Evolutionary conservation across 2,113 vertebrate genomes (phyloP), one percentile per base, ranked within the genome.

Genomic region (Epinephelus moara): DNA sequence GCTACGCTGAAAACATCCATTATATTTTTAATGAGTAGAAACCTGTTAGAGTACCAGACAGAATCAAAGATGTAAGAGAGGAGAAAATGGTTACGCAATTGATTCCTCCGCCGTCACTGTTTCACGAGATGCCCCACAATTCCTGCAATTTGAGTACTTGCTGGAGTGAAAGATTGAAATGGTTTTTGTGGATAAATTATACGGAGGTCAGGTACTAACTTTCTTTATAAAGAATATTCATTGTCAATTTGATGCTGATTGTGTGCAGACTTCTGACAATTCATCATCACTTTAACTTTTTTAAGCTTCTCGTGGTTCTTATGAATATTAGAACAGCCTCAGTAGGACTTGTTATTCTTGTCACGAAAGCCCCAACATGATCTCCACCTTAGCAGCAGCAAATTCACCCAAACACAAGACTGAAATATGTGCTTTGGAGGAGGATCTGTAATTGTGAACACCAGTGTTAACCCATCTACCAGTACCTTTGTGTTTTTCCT

Each of bases 21-120:
- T 89, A 56, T 55, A 56, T 66, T 75, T 84, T 80, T 81, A 81
- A 75, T 88, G 80, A 83, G 17, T 75, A 45, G 66, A 85, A 82
- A 77, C 79, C 62, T 78, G 70, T 74, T 69, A 49, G 67, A 87
- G 72, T n/a, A 52, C 33, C 69, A 78, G 82, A 75, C 67, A 59
- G 80, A 85, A 71, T 81, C 14, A 59, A 42, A 85, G 82, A 85
- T 85, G 62, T 80, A 63, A 80, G 78, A 40, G 37, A 74, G 50
- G 15, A 70, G 72, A 77, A 66, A 62, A 62, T 70, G 63, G 40
- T 80, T 82, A 66, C 62, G 45, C 57, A 53, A 67, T 50, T 49
- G 8, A 78, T 70, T 52, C 47, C 52, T 77, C 57, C 60, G 33
- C 40, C 45, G 45, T 69, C 40, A 57, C 37, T 45, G 50, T 74